A percentile compares a stretch with the other conserved stretches of the same genome.
Evolutionary conservation across 1,140 invertebrate genomes (phyloP).

Genomic region (Antheraea mylitta): DNA sequence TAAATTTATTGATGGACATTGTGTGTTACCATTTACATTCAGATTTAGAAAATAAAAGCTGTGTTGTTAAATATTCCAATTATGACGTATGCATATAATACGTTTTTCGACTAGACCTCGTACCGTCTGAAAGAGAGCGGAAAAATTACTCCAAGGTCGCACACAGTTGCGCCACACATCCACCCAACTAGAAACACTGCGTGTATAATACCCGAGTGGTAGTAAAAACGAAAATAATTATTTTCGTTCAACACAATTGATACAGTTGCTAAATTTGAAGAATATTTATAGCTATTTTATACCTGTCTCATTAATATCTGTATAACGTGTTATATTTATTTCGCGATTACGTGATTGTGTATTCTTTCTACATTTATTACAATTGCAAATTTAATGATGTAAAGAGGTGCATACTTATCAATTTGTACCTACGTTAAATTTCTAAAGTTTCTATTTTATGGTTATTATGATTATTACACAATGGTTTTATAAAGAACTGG

Average conservation of each 20-base stretch:
- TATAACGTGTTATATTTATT: background rate
- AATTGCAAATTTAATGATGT: too few relatives aligned
- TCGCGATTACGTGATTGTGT: background rate
- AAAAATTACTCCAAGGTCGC: constrained; percentile 71
- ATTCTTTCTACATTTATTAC: background rate
- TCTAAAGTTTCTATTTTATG: too few relatives aligned
- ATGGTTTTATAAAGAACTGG: too few relatives aligned
- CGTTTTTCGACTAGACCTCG: constrained; percentile 47
- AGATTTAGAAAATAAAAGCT: background rate
- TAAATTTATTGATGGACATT: too few relatives aligned
- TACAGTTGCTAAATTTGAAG: background rate
- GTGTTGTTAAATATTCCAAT: background rate
- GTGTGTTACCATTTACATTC: background rate
- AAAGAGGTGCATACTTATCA: too few relatives aligned
- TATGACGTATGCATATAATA: constrained; percentile 24
- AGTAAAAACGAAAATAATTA: constrained; percentile 4
- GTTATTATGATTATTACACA: too few relatives aligned
- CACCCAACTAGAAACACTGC: constrained; percentile 59
- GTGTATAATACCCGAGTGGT: constrained; percentile 10
- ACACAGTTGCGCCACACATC: constrained; percentile 53
- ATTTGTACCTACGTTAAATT: too few relatives aligned
- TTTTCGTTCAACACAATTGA: constrained; percentile 6
- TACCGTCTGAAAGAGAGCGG: constrained; percentile 71
- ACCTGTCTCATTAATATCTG: background rate
- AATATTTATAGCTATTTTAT: background rate